Conservation (phyloP, 2,797 vertebrate genomes). For the Halcyon badia region DNA sequence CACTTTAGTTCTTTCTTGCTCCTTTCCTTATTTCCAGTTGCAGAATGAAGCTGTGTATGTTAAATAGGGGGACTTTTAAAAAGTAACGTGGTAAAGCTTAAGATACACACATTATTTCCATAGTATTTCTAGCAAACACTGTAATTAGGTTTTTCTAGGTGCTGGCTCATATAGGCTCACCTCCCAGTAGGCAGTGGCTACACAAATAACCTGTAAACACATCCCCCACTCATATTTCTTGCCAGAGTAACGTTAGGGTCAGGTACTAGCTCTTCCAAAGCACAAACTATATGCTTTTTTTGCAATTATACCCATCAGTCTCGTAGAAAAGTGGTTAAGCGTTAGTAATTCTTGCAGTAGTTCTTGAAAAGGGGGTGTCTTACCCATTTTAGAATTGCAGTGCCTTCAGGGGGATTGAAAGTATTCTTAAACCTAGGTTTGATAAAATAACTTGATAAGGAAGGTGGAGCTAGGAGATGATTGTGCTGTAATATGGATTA, state of each 20-base stretch:
- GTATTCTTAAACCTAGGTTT: background rate
- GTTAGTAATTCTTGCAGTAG: background rate
- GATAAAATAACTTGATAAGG: background rate
- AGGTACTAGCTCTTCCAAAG: background rate
- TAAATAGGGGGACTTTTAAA: too few species aligned
- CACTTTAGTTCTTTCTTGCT: background rate
- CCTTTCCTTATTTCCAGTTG: background rate
- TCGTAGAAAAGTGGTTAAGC: background rate
- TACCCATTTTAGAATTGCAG: background rate
- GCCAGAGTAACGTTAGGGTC: background rate
- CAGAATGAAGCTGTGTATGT: background rate
- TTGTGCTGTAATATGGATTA: background rate
- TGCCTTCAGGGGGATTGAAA: background rate
- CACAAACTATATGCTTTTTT: background rate
- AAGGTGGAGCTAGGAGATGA: background rate
- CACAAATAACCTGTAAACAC: background rate
- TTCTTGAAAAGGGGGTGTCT: background rate
- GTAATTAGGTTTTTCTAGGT: background rate
- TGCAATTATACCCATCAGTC: background rate
- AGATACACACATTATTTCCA: background rate
- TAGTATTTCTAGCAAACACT: background rate
- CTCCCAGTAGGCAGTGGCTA: background rate
- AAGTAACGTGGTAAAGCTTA: rapidly evolving
- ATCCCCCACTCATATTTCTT: background rate
- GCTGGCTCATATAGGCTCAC: background rate